Evolutionary conservation across 1,140 invertebrate genomes (phyloP), one percentile per base, ranked within the genome.

Genomic region (Stratiolaelaps scimitus): DNA sequence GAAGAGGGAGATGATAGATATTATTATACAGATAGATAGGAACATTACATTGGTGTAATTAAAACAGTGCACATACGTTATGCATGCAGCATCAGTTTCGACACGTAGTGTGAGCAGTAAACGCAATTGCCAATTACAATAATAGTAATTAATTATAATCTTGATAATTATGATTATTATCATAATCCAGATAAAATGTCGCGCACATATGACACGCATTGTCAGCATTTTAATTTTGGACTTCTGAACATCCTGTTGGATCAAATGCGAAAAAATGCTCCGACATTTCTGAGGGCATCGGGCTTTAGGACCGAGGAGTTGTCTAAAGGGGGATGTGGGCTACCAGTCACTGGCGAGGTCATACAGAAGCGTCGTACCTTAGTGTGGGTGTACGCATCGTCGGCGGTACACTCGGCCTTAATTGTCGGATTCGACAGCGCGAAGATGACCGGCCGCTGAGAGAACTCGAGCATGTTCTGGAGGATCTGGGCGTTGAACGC

Each of bases 401-500:
- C 86, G 20, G 93, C 92, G 2, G 93, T 97, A 74, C 93, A 97
- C 78, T 97, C 93, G 7, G 93, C 91, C 80, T 92, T 92, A 72
- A 82, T 85, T 0, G 93, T 97, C 20, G 93, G 93, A 81, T 97
- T 97, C 70, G 91, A 95, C 5, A 97, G 78, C 19, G 93, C 92
- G 76, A 97, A 97, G 64, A 97, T 86, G 66, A 97, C 83, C 0
- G 93, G 93, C 65, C 84, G 80, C 34, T 92, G 82, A 70, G 89
- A 92, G 74, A 87, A 85, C 66, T 81, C 78, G 0, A 84, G 87
- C 91, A 97, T 94, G 69, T 84, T 83, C 73, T 83, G 78, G 45
- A 97, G 76, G 44, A 97, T 83, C 71, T 86, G 83, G 15, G 85
- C 80, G 0, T 87, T 95, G 73, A 97, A 97, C 1, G 89, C 86